Conservation (phyloP, 1,140 invertebrate genomes). For the Achroia grisella region DNA sequence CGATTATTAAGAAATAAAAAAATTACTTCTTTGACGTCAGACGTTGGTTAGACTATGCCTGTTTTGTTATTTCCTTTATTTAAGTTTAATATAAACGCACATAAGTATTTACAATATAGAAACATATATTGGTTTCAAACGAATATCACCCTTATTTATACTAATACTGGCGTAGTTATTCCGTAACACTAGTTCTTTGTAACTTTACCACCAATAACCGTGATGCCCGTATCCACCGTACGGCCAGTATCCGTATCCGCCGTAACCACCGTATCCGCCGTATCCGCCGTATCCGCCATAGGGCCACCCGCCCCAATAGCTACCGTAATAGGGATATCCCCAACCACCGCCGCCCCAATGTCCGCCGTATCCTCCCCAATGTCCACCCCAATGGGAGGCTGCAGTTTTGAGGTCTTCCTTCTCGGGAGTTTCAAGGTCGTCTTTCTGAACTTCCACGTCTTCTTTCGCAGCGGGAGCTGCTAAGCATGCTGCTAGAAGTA, state of each 20-base stretch:
- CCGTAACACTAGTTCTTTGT: background rate
- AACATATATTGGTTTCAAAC: background rate
- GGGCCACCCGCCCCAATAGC: conserved; percentile 13
- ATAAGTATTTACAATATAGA: too few relatives aligned
- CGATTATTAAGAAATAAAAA: too few relatives aligned
- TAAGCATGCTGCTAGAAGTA: conserved; percentile 21
- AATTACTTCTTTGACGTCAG: too few relatives aligned
- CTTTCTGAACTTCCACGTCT: conserved; percentile 13
- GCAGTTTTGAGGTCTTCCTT: conserved; percentile 59
- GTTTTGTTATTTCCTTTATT: too few relatives aligned
- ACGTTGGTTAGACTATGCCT: too few relatives aligned
- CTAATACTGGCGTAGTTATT: conserved; percentile 15
- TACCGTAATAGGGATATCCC: conserved; percentile 12
- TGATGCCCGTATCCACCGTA: conserved; percentile 27
- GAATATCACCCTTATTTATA: background rate
- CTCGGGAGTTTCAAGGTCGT: conserved; percentile 24
- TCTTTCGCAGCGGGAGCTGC: conserved; percentile 44
- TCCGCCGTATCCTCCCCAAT: conserved; percentile 18
- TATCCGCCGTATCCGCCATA: conserved; percentile 35
- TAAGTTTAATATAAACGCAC: too few relatives aligned
- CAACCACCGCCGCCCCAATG: conserved; percentile 1
- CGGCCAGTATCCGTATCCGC: conserved; percentile 35
- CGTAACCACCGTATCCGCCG: conserved; percentile 39
- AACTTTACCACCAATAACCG: conserved; percentile 40
- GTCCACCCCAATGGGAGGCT: conserved; percentile 55